Base-by-base conservation (phyloP, 2,797 vertebrate genomes). In the Apogon hyalosoma region DNA sequence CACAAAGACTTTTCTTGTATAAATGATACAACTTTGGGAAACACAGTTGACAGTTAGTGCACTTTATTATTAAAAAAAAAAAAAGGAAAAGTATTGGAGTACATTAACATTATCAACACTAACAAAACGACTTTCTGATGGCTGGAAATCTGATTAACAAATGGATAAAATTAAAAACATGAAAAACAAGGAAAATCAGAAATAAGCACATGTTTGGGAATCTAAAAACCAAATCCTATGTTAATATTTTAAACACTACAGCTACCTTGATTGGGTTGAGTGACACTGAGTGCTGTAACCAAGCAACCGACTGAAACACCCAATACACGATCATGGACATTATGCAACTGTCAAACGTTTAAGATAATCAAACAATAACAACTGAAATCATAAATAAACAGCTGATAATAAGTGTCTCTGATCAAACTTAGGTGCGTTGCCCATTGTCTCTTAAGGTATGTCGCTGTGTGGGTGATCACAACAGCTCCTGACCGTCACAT, bases 21-120 rank as follows among this genome's bases (percentile, higher is more conserved):
- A 50, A 93, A 94, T 92, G 83, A 94, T 83, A 89, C 91, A 93
- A 93, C 79, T 75, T 83, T 74, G 85, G 85, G 89, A 93, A 92
- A 92, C 89, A 88, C 71, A 88, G 85, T 93, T 91, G 80, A 82
- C 79, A 93, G 74, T 91, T 83, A 81, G 77, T 87, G 84, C 86
- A 83, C 91, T 93, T 94, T 94, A 93, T 93, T 92, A 78, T 87
- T n/a, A n/a, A n/a, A n/a, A n/a, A n/a, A n/a, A n/a, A 59, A 80
- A 80, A 77, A 63, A 42, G 11, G 24, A n/a, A 42, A 79, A 71
- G 11, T 70, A 63, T 71, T 71, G 75, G 88, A 75, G 62, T 84
- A 91, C 73, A 91, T 33, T 58, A 83, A 83, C 69, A 87, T 71
- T 63, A 73, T 64, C 46, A 86, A 41, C 41, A 66, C 64, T 76